Evolutionary conservation across 2,888 invertebrate species (phyloP).

Genomic region (Cheilosia urbana): DNA sequence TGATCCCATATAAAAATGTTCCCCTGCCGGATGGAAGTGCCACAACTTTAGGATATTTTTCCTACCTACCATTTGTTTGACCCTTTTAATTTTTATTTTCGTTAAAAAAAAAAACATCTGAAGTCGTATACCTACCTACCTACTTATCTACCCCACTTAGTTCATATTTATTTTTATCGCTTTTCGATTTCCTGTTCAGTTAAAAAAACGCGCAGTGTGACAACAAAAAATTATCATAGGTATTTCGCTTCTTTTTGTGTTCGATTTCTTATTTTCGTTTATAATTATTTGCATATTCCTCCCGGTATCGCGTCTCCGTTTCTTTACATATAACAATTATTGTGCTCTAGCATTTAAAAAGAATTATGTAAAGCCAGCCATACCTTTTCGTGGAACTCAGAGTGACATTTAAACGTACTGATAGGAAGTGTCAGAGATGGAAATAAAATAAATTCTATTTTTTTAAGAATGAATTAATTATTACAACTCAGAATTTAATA

Average conservation of each 20-base stretch:
- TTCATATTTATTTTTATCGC: constrained; percentile 75
- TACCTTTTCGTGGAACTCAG: constrained; percentile 12
- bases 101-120: constrained; percentile 20
- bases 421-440: constrained; percentile 27
- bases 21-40: too few relatives aligned
- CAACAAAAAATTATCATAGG: constrained; percentile 51
- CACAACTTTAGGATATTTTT: background rate
- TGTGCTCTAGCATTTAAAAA: constrained; percentile 16
- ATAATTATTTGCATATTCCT: constrained; percentile 52
- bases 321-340: constrained; percentile 44
- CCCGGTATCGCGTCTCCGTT: constrained; percentile 36
- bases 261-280: constrained; percentile 20
- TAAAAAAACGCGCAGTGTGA: constrained; percentile 34
- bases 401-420: constrained; percentile 8
- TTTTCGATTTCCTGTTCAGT: constrained; percentile 73
- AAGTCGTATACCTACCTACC: constrained; percentile 12
- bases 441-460: constrained; percentile 51
- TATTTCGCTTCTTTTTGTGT: constrained; percentile 31
- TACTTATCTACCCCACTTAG: constrained; percentile 46
- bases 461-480: constrained; percentile 70
- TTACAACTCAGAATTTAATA: constrained; percentile 5
- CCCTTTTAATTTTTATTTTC: constrained; percentile 34
- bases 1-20: too few relatives aligned
- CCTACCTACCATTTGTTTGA: background rate
- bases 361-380: constrained; percentile 22